A percentile compares a stretch with the other conserved stretches of the same genome.
These are phyloP conservation scores for Magallana gigas DNA, from an alignment of 1,140 invertebrate species.

Conservation along the genomic window DNA sequence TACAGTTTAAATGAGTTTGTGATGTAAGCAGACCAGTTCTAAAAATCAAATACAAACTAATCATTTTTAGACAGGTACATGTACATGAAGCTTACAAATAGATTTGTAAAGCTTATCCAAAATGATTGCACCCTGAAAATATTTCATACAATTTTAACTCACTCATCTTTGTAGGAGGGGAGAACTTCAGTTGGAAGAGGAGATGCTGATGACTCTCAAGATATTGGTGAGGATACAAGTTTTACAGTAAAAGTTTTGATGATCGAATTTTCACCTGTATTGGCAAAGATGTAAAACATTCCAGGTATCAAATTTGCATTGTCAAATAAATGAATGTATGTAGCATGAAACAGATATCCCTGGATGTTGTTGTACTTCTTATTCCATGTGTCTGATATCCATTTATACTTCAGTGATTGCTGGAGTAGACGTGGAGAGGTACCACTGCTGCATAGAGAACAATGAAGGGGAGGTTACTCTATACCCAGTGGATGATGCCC, in stretches of 20 bases:
- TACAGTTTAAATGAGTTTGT: neutral
- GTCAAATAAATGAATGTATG: too few species aligned
- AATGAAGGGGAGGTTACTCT: constrained; percentile 88
- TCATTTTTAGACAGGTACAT: too few species aligned
- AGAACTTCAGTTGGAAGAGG: constrained; percentile 84
- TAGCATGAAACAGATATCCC: too few species aligned
- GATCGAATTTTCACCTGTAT: neutral
- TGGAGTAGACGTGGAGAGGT: constrained; percentile 88
- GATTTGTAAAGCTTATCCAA: too few species aligned
- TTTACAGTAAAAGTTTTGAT: neutral
- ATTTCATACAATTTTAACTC: too few species aligned
- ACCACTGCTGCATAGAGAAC: constrained; percentile 90
- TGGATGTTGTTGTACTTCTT: too few species aligned
- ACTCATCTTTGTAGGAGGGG: constrained; percentile 76
- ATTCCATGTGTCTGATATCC: too few species aligned
- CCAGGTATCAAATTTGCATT: too few species aligned
- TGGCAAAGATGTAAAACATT: too few species aligned
- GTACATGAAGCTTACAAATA: too few species aligned
- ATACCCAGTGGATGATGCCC: constrained; percentile 85
- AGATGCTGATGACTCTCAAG: constrained; percentile 84
- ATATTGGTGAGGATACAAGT: constrained; percentile 83
- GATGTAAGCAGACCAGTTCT: neutral
- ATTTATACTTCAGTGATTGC: constrained; percentile 79
- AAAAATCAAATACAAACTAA: neutral
- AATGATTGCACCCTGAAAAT: too few species aligned